Percentiles rank a stretch among this genome's conserved stretches.
Evolutionary conservation across 2,888 invertebrate species (phyloP).

Genomic region (Drosophila diplacantha): DNA sequence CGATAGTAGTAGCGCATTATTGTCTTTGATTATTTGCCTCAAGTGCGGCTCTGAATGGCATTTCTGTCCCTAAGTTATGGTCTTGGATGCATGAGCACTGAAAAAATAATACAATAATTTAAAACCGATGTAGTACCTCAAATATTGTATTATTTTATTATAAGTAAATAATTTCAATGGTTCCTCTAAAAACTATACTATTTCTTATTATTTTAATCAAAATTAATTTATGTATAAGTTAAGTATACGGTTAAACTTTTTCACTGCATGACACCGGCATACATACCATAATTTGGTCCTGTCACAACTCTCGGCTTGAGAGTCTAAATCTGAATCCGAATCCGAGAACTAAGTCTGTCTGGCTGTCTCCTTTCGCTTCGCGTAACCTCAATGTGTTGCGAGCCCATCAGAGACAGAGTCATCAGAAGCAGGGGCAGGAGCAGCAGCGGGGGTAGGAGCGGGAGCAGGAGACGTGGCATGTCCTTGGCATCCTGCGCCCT

Average conservation of each 20-base stretch:
- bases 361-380: slow-evolving; percentile 48
- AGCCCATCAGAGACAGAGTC: slow-evolving; percentile 37
- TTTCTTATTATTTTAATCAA: too few species aligned
- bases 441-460: slow-evolving; percentile 5
- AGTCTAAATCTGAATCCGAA: slow-evolving; percentile 11
- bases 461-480: slow-evolving; percentile 24
- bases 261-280: slow-evolving; percentile 1
- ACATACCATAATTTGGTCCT: slow-evolving; percentile 15
- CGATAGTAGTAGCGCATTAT: not conserved
- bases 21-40: slow-evolving; percentile 27
- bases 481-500: slow-evolving; percentile 52
- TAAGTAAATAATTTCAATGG: too few species aligned
- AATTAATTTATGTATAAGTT: not conserved
- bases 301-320: slow-evolving; percentile 27
- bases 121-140: not conserved
- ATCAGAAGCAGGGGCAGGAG: slow-evolving; percentile 19
- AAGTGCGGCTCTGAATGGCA: slow-evolving; percentile 23
- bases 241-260: not conserved
- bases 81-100: not conserved
- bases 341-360: slow-evolving; percentile 20
- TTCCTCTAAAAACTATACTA: not conserved
- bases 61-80: not conserved
- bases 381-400: slow-evolving; percentile 68
- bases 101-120: not conserved
- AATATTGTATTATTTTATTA: not conserved